Conservation (phyloP, 92 coral and sea anemone genomes). For the Anthopleura xanthogrammica region DNA sequence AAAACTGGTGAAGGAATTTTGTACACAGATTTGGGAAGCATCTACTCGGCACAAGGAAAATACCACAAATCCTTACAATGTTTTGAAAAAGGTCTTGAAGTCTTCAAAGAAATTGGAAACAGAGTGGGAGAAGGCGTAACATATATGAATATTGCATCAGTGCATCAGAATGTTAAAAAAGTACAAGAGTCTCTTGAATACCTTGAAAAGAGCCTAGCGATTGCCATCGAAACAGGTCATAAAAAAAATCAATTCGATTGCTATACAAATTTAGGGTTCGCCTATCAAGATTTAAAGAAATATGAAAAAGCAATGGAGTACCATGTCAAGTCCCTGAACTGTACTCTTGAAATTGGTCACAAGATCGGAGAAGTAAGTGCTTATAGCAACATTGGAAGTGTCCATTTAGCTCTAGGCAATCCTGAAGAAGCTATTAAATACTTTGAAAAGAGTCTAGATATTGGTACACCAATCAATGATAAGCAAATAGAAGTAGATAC, state of each 20-base stretch:
- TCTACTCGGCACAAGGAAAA: background rate
- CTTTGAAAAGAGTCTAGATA: background rate
- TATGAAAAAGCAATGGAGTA: background rate
- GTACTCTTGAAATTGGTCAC: background rate
- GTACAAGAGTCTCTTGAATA: background rate
- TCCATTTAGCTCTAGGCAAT: background rate
- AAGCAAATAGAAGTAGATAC: background rate
- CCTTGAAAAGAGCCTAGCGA: background rate
- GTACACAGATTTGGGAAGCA: background rate
- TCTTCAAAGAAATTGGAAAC: background rate
- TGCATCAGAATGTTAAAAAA: background rate
- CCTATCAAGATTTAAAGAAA: background rate
- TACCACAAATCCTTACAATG: constrained; percentile 4
- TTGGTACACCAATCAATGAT: background rate
- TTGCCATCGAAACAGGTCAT: background rate
- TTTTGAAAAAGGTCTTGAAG: background rate
- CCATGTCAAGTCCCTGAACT: background rate
- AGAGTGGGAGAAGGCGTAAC: background rate
- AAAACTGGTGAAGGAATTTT: background rate
- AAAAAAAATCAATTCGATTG: background rate
- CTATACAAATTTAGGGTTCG: background rate
- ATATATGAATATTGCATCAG: background rate
- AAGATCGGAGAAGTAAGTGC: background rate
- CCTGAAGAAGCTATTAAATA: background rate
- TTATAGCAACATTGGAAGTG: background rate